These are phyloP conservation scores for Cylas formicarius DNA, from an alignment of 1,140 invertebrate genomes.

Conservation along the genomic window DNA sequence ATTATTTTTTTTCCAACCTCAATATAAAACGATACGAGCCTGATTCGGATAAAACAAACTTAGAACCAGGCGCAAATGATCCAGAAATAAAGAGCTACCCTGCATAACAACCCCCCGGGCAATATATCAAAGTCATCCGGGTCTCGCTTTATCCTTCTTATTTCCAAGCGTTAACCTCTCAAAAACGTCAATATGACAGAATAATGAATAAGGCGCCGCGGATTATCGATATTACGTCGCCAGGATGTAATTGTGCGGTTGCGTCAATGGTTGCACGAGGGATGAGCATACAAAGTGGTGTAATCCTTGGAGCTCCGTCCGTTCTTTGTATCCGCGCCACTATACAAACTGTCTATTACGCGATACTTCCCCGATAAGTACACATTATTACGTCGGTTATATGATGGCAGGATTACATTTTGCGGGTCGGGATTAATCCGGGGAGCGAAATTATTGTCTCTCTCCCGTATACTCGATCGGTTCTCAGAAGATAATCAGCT, in stretches of 20 bases:
- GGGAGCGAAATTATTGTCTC: slow-evolving; percentile 5
- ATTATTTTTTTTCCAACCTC: no score
- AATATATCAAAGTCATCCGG: no score
- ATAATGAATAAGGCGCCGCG: background rate
- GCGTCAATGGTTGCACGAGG: slow-evolving; percentile 1
- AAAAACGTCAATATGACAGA: no score
- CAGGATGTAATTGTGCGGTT: slow-evolving; percentile 4
- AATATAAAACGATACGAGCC: no score
- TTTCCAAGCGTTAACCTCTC: no score
- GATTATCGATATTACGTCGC: slow-evolving; percentile 5
- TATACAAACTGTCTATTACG: slow-evolving; percentile 12
- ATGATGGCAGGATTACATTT: slow-evolving; percentile 11
- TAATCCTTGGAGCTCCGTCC: background rate
- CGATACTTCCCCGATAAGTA: slow-evolving; percentile 13
- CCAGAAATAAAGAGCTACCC: no score
- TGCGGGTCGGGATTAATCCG: slow-evolving; percentile 4
- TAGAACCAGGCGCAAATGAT: no score
- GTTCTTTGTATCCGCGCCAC: slow-evolving; percentile 7
- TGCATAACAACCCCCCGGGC: no score
- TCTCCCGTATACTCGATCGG: no score
- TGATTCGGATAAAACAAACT: no score
- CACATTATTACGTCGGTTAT: slow-evolving; percentile 21
- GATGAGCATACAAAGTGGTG: background rate
- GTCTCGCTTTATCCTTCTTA: no score
- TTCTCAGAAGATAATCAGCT: no score